Base-by-base conservation (phyloP, 2,113 vertebrate genomes). In the Pogona vitticeps region DNA sequence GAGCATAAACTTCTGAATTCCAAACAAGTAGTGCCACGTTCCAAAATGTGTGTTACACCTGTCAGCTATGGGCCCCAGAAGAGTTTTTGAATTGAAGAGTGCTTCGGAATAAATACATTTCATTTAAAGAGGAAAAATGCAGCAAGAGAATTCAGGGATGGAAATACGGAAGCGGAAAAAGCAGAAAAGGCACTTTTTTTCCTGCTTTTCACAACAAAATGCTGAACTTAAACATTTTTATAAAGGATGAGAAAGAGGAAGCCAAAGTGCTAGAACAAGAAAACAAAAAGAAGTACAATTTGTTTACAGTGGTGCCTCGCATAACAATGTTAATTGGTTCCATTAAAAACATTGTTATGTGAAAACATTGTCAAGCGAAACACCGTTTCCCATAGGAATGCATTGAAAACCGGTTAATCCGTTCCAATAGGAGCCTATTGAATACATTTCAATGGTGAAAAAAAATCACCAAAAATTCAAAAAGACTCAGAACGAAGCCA, bases 1-100 rank as follows among this genome's bases (percentile, higher is more conserved):
- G 67, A 92, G 65, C 87, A 52, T 85, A 91, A 92, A 84, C 12
- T 89, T 89, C 58, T 88, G 72, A 89, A 91, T 91, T 88, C n/a
- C 80, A 84, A 91, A 89, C 42, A 80, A 94, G 20, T 67, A 78
- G 81, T 80, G 68, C 80, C 88, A 86, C 26, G 72, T 85, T 80
- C 61, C 85, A 31, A 3, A 63, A 8, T 36, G 31, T 76, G 12
- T 65, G 15, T 67, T 67, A 13, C 71, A 52, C 33, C 31, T 92
- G 75, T 40, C 76, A 92, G 12, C 20, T 86, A 78, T 67, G 94
- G 76, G 0, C 17, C 33, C 70, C 56, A 18, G 86, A 89, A 91
- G 84, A 88, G 9, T 31, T 75, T 2, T 1, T 86, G 3, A 0
- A 36, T 56, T 86, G 70, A 71, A 91, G 5, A 40, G 1, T 75